Evolutionary conservation across 2,888 invertebrate species (phyloP), one percentile per base, ranked within the genome.

Genomic region (Eupithecia subumbrata): DNA sequence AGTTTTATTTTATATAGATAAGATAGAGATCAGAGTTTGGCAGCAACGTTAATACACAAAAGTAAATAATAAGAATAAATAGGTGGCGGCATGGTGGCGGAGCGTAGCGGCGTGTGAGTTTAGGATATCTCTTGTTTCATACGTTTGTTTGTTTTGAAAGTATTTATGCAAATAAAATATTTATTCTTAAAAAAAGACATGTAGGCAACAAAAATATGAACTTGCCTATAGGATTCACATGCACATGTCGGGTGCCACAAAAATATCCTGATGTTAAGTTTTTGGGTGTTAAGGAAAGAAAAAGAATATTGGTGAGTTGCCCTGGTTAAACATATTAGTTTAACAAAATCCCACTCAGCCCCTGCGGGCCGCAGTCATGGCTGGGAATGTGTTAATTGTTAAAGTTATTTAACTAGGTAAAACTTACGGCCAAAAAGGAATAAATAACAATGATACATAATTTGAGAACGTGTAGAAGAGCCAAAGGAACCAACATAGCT

Each of bases 171-270:
- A n/a, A n/a, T n/a, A n/a, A n/a, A n/a, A n/a, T n/a, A n/a, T n/a
- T n/a, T n/a, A n/a, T n/a, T n/a, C n/a, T n/a, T n/a, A n/a, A 34
- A 34, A 4, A 2, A 43, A 43, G 43, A 43, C 43, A 40, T 43
- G 34, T 34, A 34, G 34, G 43, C 43, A 43, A 12, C 12, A 43
- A 43, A 66, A 34, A 34, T 34, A 34, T 67, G n/a, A 70, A 80
- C 85, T 91, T 91, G 96, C 97, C 98, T 85, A 99, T 99, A 11
- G 99, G 99, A 95, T 99, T 99, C 0, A 99, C 99, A 91, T 99
- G 98, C 0, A n/a, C n/a, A n/a, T n/a, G 96, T 5, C 95, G 96
- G 85, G 95, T 97, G 68, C 97, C 97, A 1, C 98, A 98, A 84
- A 97, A 97, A 82, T 99, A 97, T 94, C 99, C 98, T 0, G 97